phyloP scores from a whole-genome alignment of 2,797 vertebrate genomes.

The Pseudochirops corinnae region DNA sequence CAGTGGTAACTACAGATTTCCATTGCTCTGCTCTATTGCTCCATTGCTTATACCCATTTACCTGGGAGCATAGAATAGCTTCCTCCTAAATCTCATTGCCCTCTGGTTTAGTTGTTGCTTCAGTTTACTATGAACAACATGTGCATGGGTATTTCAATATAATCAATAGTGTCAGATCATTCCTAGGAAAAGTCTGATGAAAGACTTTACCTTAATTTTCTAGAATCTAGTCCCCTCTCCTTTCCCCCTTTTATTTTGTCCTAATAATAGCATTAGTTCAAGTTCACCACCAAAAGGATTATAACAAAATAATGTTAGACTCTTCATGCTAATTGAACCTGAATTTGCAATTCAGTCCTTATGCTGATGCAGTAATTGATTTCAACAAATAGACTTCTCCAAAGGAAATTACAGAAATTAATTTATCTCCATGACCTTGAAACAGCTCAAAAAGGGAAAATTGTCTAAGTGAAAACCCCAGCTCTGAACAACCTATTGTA shows the following conservation, averaged over 20 bases:
- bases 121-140: neutral
- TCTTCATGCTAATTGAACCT: conserved; percentile 3
- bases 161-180: neutral
- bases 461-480: neutral
- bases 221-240: neutral
- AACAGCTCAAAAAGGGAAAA: neutral
- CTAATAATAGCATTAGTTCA: conserved; percentile 4
- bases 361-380: neutral
- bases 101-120: neutral
- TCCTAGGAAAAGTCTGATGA: neutral
- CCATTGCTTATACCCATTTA: neutral
- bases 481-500: neutral
- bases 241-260: neutral
- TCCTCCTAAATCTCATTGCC: neutral
- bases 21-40: neutral
- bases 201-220: neutral
- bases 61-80: neutral
- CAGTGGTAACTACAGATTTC: neutral
- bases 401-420: neutral
- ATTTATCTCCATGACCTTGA: neutral
- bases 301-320: neutral
- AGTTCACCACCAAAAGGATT: conserved; percentile 4
- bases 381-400: conserved; percentile 3
- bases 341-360: neutral
- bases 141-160: neutral